phyloP scores from a whole-genome alignment of 2,113 vertebrate species.

The Apaloderma vittatum region DNA sequence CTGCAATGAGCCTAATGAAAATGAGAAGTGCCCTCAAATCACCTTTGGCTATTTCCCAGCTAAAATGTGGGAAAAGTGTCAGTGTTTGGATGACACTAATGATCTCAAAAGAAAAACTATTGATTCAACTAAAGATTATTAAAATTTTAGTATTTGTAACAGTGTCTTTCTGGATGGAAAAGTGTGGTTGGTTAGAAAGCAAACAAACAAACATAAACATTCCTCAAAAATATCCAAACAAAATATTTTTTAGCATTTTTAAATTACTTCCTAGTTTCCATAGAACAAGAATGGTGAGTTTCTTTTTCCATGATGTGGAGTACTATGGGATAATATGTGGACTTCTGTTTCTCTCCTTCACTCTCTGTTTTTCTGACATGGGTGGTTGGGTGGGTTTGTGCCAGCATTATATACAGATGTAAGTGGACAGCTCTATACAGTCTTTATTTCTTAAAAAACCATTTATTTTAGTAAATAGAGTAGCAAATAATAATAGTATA shows the following conservation, averaged over 20 bases:
- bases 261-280: background rate
- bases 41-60: background rate
- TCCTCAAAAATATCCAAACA: background rate
- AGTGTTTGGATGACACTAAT: background rate
- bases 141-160: rapidly evolving
- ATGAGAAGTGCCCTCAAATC: background rate
- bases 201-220: background rate
- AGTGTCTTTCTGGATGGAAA: background rate
- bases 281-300: background rate
- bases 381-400: background rate
- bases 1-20: background rate
- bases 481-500: background rate
- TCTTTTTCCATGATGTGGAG: background rate
- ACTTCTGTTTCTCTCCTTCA: background rate
- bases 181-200: background rate
- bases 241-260: background rate
- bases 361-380: background rate
- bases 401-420: background rate
- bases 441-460: background rate
- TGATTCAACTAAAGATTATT: background rate
- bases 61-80: background rate
- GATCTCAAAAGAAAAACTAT: background rate
- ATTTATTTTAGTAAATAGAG: background rate
- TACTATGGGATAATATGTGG: background rate
- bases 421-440: background rate